Evolutionary conservation across 1,140 invertebrate species (phyloP).

Genomic region (Colletes latitarsis): DNA sequence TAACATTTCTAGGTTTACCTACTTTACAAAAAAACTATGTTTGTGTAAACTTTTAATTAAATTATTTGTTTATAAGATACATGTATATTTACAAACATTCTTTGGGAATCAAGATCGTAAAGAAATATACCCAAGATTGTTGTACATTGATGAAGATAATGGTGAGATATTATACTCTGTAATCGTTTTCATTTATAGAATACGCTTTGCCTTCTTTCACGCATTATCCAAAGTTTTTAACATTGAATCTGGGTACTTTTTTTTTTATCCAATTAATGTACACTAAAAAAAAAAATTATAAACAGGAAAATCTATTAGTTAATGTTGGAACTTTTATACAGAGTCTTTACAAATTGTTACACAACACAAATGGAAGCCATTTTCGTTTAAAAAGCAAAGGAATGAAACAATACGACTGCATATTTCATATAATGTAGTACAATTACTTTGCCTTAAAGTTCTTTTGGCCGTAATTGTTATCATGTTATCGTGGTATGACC

Average conservation of each 20-base stretch:
- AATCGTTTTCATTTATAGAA: conserved; percentile 10
- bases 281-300: conserved; percentile 18
- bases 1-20: conserved; percentile 43
- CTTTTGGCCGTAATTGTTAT: too few species aligned
- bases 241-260: background rate
- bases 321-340: conserved; percentile 31
- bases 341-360: conserved; percentile 9
- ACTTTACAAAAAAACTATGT: conserved; percentile 47
- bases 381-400: conserved; percentile 27
- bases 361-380: conserved; percentile 41
- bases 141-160: conserved; percentile 29
- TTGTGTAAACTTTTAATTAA: conserved; percentile 52
- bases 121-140: conserved; percentile 30
- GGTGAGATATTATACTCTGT: background rate
- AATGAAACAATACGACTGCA: conserved; percentile 28
- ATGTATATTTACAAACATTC: conserved; percentile 59
- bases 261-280: conserved; percentile 12
- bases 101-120: conserved; percentile 51
- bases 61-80: conserved; percentile 45
- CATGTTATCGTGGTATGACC: background rate
- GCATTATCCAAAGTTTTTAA: conserved; percentile 19
- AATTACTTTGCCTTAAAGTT: background rate
- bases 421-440: conserved; percentile 6
- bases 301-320: conserved; percentile 14
- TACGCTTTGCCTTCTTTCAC: conserved; percentile 14